Base-by-base conservation (phyloP, 2,113 vertebrate genomes). In the Colaptes auratus region DNA sequence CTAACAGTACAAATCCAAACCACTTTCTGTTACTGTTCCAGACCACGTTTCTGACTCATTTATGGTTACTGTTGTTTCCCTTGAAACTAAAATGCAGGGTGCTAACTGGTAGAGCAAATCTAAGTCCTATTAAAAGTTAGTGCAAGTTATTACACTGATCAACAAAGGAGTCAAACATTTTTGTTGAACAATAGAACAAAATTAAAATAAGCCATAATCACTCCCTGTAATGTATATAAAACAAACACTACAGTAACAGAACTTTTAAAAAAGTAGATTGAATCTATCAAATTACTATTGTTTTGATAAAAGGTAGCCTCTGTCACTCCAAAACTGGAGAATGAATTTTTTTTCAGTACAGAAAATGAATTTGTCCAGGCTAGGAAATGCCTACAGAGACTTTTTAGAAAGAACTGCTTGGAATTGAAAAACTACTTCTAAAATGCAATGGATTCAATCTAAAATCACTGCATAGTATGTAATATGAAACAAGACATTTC, bases 331-430 rank as follows among this genome's bases (percentile, higher is more conserved):
- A 95, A 89, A 50, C 61, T 58, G 50, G 65, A 88, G 80, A 95
- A 90, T 82, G 20, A 44, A 69, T 81, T 91, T 76, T 83, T 83
- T 83, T 65, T 80, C 44, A 81, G 55, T 83, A 93, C 78, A 93
- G 86, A 94, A 94, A 94, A 94, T 90, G 46, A 95, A 84, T 72
- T 90, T 76, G 72, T 87, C 59, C 58, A 79, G 59, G 66, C 81
- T 95, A 95, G 71, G 81, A 95, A 92, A 86, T 89, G 81, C 88
- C 95, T 96, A 97, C 90, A 97, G 96, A 95, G 87, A 69, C 12
- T 75, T 86, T 87, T 89, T 84, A 95, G 96, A 96, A 95, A 93
- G 36, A 93, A 95, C 30, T 81, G 82, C 66, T 85, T 42, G 74
- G 65, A 96, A 88, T 94, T 6, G 36, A 97, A 97, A 93, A 96